Evolutionary conservation across 2,888 invertebrate species (phyloP).

Genomic region (Agrochola lota): DNA sequence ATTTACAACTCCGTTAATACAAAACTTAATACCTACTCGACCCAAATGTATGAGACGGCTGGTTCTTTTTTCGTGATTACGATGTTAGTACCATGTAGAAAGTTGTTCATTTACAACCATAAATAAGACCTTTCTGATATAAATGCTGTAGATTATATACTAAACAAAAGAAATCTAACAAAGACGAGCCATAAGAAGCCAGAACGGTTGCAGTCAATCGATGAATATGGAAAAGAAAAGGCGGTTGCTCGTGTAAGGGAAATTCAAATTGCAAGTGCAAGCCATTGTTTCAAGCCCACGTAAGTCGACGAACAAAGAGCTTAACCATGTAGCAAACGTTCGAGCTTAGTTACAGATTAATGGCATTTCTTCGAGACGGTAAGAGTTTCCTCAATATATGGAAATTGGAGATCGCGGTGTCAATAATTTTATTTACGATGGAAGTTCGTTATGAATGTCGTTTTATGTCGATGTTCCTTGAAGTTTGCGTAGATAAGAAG

Average conservation of each 20-base stretch:
- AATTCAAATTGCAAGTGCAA: slow-evolving; percentile 81
- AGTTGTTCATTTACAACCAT: background rate
- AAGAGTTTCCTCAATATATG: slow-evolving; percentile 60
- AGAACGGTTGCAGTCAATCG: slow-evolving; percentile 68
- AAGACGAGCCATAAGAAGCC: slow-evolving; percentile 16
- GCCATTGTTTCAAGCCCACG: slow-evolving; percentile 79
- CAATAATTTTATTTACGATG: slow-evolving; percentile 55
- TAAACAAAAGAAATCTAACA: slow-evolving; percentile 37
- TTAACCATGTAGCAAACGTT: slow-evolving; percentile 78
- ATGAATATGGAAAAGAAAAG: slow-evolving; percentile 80
- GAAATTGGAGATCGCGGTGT: slow-evolving; percentile 51
- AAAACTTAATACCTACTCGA: background rate
- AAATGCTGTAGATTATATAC: background rate
- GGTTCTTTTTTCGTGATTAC: background rate
- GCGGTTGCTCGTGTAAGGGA: slow-evolving; percentile 71
- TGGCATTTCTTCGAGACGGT: slow-evolving; percentile 67
- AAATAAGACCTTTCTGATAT: background rate
- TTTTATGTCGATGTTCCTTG: slow-evolving; percentile 20
- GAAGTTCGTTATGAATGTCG: slow-evolving; percentile 28
- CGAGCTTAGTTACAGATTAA: slow-evolving; percentile 78
- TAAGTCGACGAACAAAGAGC: slow-evolving; percentile 77
- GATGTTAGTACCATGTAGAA: background rate
- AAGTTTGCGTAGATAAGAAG: slow-evolving; percentile 20
- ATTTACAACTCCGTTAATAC: background rate
- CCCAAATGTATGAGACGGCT: background rate